Conservation (phyloP, 2,113 vertebrate species). For the Xyliphius kryptos region DNA sequence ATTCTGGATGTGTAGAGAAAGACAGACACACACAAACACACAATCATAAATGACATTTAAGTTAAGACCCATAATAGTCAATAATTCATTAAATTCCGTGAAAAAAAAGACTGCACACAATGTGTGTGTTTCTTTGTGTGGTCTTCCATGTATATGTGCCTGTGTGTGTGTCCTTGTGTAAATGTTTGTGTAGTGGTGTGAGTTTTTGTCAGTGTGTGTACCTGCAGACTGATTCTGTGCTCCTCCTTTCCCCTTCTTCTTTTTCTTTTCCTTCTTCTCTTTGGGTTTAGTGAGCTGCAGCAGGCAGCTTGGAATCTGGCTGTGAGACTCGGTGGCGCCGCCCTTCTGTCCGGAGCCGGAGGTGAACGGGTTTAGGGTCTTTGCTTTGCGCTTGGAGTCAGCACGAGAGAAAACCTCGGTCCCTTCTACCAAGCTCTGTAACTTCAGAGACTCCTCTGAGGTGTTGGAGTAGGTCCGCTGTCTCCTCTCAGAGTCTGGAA, state of each 20-base stretch:
- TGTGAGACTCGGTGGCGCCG: constrained; percentile 53
- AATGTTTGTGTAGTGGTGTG: too few relatives aligned
- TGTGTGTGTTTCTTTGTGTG: too few relatives aligned
- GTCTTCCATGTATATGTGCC: too few relatives aligned
- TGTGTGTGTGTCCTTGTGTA: too few relatives aligned
- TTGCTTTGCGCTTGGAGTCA: constrained; percentile 75
- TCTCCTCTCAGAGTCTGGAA: not conserved
- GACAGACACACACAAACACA: not conserved
- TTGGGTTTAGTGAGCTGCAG: constrained; percentile 80
- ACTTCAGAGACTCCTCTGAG: constrained; percentile 63
- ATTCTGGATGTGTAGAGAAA: constrained; percentile 25
- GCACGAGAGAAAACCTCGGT: constrained; percentile 75
- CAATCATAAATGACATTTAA: not conserved
- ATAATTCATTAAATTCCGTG: too few relatives aligned
- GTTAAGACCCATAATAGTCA: too few relatives aligned
- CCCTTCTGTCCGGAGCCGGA: constrained; percentile 63
- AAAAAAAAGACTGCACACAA: too few relatives aligned
- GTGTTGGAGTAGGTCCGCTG: constrained; percentile 64
- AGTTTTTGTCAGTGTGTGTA: constrained; percentile 20
- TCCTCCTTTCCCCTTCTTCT: constrained; percentile 75
- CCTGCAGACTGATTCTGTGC: constrained; percentile 49
- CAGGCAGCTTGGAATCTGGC: constrained; percentile 65
- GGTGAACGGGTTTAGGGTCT: constrained; percentile 79
- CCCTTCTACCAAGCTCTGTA: constrained; percentile 59
- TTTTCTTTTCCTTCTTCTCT: constrained; percentile 84